phyloP scores from a whole-genome alignment of 2,888 invertebrate genomes.

The Gortyna flavago region DNA sequence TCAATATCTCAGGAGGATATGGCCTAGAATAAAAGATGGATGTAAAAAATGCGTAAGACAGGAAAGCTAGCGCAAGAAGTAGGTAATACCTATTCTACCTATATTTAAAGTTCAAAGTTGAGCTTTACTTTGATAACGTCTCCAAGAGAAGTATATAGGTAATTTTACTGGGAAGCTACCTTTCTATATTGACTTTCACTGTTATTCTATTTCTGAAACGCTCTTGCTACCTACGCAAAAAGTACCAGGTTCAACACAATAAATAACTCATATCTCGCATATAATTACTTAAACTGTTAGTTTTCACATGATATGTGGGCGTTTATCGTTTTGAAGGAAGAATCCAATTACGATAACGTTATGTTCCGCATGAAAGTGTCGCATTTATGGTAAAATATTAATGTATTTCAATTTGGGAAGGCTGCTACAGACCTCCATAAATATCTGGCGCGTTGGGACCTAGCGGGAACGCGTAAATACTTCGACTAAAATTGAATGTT shows the following conservation, averaged over 20 bases:
- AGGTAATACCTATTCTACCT: background rate
- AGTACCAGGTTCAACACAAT: slow-evolving; percentile 40
- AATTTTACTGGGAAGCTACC: background rate
- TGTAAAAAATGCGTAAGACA: slow-evolving; percentile 18
- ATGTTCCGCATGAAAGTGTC: slow-evolving; percentile 89
- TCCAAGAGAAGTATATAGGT: background rate
- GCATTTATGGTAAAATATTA: slow-evolving; percentile 90
- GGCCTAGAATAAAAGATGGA: slow-evolving; percentile 17
- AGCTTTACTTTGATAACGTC: background rate
- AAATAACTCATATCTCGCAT: slow-evolving; percentile 63
- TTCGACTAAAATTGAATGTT: slow-evolving; percentile 88
- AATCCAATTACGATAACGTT: slow-evolving; percentile 90
- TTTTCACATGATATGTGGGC: slow-evolving; percentile 75
- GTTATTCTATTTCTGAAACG: background rate
- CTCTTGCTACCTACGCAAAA: background rate
- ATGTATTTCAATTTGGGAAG: slow-evolving; percentile 90
- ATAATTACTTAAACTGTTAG: slow-evolving; percentile 72
- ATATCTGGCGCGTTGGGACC: slow-evolving; percentile 85
- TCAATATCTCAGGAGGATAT: slow-evolving; percentile 56
- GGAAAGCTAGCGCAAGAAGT: slow-evolving; percentile 6
- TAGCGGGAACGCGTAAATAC: slow-evolving; percentile 86
- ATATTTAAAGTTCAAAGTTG: slow-evolving; percentile 1
- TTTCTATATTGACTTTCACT: background rate
- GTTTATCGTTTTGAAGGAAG: slow-evolving; percentile 83
- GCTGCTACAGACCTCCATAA: slow-evolving; percentile 89